These are phyloP conservation scores for Amphipyra berbera DNA, from an alignment of 2,888 invertebrate genomes.

Conservation along the genomic window DNA sequence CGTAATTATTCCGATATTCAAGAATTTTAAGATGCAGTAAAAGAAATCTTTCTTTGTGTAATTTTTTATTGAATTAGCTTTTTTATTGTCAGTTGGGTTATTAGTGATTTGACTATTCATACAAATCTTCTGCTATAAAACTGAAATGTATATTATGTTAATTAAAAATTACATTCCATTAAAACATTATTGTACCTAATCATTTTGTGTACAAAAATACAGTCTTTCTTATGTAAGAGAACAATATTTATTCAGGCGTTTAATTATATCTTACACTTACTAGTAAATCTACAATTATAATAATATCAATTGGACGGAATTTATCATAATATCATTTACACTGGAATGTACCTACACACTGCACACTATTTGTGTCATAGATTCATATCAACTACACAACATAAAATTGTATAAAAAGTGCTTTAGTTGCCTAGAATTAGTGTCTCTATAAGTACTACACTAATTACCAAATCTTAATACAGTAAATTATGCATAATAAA, in stretches of 20 bases:
- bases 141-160: no score
- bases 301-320: conserved; percentile 40
- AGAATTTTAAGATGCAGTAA: no score
- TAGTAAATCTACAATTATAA: conserved; percentile 23
- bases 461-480: conserved; percentile 9
- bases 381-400: not conserved
- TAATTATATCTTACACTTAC: conserved; percentile 12
- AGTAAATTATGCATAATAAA: not conserved
- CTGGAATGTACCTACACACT: conserved; percentile 19
- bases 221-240: conserved; percentile 27
- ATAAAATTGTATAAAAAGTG: not conserved
- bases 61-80: no score
- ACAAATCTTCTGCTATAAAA: conserved; percentile 8
- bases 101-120: not conserved
- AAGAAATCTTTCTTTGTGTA: no score
- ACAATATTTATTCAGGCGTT: conserved; percentile 35
- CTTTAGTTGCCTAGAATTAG: conserved; percentile 1
- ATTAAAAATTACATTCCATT: no score
- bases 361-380: not conserved
- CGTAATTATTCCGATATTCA: no score
- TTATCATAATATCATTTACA: conserved; percentile 1
- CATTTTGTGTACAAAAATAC: conserved; percentile 28
- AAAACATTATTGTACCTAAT: no score
- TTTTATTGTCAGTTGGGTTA: not conserved
- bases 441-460: not conserved